Percentiles rank a stretch among this genome's conserved stretches.
These are phyloP conservation scores for Rhyzopertha dominica DNA, from an alignment of 1,140 invertebrate genomes.

Conservation along the genomic window DNA sequence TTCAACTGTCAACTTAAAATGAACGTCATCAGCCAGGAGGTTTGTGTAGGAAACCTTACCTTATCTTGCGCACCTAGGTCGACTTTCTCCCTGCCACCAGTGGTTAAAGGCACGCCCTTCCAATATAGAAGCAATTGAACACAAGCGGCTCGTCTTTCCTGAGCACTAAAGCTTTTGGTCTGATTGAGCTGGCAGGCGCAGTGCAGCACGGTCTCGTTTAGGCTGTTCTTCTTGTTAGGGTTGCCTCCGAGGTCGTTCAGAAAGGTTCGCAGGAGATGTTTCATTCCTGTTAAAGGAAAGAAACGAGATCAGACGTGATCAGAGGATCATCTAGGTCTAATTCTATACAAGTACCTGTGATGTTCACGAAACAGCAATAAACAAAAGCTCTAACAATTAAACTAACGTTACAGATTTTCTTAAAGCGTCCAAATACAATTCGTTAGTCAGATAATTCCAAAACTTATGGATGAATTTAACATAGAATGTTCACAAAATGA, in stretches of 20 bases:
- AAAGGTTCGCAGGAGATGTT: slow-evolving; percentile 61
- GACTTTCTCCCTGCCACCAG: slow-evolving; percentile 55
- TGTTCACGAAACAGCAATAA: too few relatives aligned
- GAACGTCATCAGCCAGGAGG: too few relatives aligned
- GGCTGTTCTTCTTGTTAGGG: slow-evolving; percentile 63
- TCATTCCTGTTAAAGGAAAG: slow-evolving; percentile 41
- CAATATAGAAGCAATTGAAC: slow-evolving; percentile 60
- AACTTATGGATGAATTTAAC: too few relatives aligned
- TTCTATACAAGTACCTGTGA: too few relatives aligned
- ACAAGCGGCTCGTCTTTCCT: slow-evolving; percentile 57
- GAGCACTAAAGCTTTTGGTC: slow-evolving; percentile 51
- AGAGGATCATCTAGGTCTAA: too few relatives aligned
- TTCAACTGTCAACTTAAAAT: too few relatives aligned
- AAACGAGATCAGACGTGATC: too few relatives aligned
- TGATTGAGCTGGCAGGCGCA: slow-evolving; percentile 55
- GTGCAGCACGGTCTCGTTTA: slow-evolving; percentile 62
- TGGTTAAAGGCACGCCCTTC: slow-evolving; percentile 51
- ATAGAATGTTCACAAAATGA: too few relatives aligned
- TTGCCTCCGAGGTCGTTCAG: slow-evolving; percentile 62
- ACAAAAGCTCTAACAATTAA: too few relatives aligned
- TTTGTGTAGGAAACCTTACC: slow-evolving; percentile 50
- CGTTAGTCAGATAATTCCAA: too few relatives aligned
- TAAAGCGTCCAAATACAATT: too few relatives aligned
- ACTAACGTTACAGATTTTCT: too few relatives aligned
- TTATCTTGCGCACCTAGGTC: slow-evolving; percentile 57